These are phyloP conservation scores for Thripadectes ignobilis DNA, from an alignment of 2,797 vertebrate species.

Conservation along the genomic window DNA sequence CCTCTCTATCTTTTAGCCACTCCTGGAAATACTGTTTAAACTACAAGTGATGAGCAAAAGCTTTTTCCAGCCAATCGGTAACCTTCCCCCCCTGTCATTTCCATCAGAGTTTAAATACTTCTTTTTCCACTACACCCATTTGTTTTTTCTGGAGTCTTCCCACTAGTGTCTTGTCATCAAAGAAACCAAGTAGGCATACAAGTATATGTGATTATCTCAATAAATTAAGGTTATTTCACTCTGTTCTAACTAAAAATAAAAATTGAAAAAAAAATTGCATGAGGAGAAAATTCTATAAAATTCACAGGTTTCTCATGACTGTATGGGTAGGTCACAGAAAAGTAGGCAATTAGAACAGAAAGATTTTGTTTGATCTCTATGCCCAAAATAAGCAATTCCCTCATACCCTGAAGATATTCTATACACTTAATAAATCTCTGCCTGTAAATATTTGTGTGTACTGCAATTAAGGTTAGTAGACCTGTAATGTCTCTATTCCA, in stretches of 20 bases:
- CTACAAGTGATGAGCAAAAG: background rate
- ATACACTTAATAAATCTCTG: background rate
- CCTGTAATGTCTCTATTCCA: background rate
- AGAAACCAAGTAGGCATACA: background rate
- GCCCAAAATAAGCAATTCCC: background rate
- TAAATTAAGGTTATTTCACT: background rate
- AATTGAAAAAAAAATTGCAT: background rate
- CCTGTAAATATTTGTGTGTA: background rate
- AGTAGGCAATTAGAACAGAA: background rate
- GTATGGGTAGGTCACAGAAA: background rate
- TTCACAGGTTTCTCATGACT: background rate
- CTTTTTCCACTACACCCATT: background rate
- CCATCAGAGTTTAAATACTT: background rate
- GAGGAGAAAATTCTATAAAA: background rate
- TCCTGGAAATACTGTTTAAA: background rate
- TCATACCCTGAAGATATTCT: background rate
- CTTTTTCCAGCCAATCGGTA: background rate
- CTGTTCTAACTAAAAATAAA: background rate
- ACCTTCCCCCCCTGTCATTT: background rate
- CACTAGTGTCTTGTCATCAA: background rate
- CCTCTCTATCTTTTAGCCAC: background rate
- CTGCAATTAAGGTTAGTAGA: background rate
- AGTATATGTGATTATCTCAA: background rate
- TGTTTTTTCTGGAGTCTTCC: background rate
- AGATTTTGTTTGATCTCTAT: background rate